Percentiles rank a stretch among this genome's conserved stretches.
phyloP scores from a whole-genome alignment of 2,797 vertebrate species.

The Hydrophis major region DNA sequence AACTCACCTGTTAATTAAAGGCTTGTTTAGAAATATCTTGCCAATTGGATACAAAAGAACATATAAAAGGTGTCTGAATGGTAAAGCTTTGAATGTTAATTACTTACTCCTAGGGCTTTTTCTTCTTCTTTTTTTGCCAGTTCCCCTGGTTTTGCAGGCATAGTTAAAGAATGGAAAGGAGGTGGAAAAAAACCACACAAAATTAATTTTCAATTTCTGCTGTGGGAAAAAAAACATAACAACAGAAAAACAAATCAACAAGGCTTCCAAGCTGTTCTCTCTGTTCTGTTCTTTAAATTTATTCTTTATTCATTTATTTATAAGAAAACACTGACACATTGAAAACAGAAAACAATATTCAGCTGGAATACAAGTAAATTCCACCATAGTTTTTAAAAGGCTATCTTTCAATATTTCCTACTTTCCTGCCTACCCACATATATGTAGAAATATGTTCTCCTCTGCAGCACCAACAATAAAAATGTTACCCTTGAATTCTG shows the following conservation, averaged over 20 bases:
- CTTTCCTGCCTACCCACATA: not conserved
- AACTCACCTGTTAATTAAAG: conserved; percentile 79
- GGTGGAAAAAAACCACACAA: conserved; percentile 39
- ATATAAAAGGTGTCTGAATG: conserved; percentile 72
- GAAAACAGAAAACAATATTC: conserved; percentile 40
- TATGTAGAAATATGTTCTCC: not conserved
- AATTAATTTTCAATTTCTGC: conserved; percentile 61
- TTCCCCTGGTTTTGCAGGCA: conserved; percentile 66
- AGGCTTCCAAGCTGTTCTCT: conserved; percentile 52
- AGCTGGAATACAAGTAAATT: conserved; percentile 41
- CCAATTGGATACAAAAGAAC: conserved; percentile 71
- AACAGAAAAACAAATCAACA: conserved; percentile 41
- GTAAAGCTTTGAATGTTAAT: conserved; percentile 76
- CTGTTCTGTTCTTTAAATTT: conserved; percentile 63
- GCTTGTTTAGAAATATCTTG: conserved; percentile 68
- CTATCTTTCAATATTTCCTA: not conserved
- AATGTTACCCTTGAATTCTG: not conserved
- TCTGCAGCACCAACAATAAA: not conserved
- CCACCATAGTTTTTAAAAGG: conserved; percentile 15
- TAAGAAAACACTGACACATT: conserved; percentile 47
- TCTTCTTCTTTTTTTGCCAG: not conserved
- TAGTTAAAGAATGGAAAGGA: conserved; percentile 53
- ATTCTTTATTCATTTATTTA: conserved; percentile 59
- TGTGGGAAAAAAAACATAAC: conserved; percentile 44
- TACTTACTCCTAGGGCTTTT: conserved; percentile 67